phyloP scores from a whole-genome alignment of 2,113 vertebrate species.

The Cavia porcellus region DNA sequence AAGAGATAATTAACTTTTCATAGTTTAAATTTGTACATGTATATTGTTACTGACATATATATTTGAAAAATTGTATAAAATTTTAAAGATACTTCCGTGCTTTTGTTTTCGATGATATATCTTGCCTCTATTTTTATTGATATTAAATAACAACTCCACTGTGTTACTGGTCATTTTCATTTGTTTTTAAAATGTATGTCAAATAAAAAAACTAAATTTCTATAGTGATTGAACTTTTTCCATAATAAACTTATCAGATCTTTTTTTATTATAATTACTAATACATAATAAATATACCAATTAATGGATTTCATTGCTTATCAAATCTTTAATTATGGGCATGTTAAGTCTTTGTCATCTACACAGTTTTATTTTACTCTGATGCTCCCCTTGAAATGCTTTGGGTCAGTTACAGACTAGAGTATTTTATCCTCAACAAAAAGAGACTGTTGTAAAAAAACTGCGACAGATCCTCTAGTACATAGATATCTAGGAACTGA shows the following conservation, averaged over 20 bases:
- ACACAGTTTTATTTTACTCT: neutral
- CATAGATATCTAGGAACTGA: neutral
- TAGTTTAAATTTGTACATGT: neutral
- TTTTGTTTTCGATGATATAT: neutral
- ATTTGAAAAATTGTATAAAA: neutral
- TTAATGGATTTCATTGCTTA: neutral
- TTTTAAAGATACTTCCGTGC: neutral
- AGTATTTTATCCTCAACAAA: neutral
- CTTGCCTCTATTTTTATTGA: neutral
- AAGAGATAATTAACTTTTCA: neutral
- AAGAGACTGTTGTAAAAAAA: neutral
- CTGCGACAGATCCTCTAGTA: neutral
- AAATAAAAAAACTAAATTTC: slow-evolving; percentile 36
- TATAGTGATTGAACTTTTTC: neutral
- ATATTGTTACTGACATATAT: slow-evolving; percentile 1
- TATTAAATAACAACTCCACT: neutral
- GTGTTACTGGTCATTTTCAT: neutral
- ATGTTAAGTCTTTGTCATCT: slow-evolving; percentile 6
- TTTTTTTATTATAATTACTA: neutral
- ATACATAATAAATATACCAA: neutral
- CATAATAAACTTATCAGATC: neutral
- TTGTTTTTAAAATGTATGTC: neutral
- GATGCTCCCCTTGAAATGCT: neutral
- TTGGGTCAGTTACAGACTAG: neutral
- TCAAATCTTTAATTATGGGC: neutral